Percentiles rank a stretch among this genome's conserved stretches.
Conservation (phyloP, 92 coral and sea anemone genomes). For the Anthopleura xanthogrammica region DNA sequence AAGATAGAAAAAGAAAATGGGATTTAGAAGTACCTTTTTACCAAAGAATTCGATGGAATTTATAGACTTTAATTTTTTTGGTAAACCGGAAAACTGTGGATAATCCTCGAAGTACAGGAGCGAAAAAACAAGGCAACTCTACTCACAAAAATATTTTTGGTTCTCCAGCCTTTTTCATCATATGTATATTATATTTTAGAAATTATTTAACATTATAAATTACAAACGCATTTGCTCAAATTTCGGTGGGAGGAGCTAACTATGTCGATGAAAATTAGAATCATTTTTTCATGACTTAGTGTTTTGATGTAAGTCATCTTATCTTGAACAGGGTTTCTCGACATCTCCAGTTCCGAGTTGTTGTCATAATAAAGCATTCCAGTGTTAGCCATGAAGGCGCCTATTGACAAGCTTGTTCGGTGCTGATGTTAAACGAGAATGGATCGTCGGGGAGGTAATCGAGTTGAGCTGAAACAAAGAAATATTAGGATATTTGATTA, state of each 20-base stretch:
- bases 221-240: neutral
- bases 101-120: no score
- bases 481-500: neutral
- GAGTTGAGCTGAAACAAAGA: constrained; percentile 57
- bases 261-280: no score
- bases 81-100: no score
- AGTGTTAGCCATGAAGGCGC: neutral
- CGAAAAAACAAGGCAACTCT: no score
- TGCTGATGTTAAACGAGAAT: constrained; percentile 52
- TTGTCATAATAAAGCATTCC: neutral
- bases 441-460: constrained; percentile 77
- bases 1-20: no score
- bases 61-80: no score
- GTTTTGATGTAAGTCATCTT: no score
- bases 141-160: no score
- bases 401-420: constrained; percentile 10
- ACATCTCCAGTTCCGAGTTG: neutral
- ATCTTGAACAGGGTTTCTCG: neutral
- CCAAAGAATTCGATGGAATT: no score
- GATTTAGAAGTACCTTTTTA: no score
- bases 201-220: neutral
- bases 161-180: neutral
- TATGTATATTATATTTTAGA: neutral
- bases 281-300: no score
- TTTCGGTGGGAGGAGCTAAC: neutral